A percentile compares a stretch with the other conserved stretches of the same genome.
Conservation (phyloP, 2,797 vertebrate genomes). For the Echeneis naucrates region DNA sequence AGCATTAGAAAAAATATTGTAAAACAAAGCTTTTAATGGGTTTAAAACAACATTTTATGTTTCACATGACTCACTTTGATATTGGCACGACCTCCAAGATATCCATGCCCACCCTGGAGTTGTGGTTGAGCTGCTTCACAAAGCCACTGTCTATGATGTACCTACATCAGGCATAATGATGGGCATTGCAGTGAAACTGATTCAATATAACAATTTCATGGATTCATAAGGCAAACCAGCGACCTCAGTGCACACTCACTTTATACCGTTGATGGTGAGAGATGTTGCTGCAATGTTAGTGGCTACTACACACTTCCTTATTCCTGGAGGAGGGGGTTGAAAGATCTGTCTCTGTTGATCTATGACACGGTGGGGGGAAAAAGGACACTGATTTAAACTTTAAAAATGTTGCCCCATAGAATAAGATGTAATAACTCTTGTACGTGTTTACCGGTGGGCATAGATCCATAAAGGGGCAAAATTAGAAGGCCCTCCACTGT, state of each 20-base stretch:
- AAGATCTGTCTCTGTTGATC: constrained; percentile 98
- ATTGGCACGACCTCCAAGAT: constrained; percentile 97
- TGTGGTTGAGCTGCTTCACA: constrained; percentile 98
- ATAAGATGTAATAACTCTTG: not conserved
- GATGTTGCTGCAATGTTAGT: constrained; percentile 99
- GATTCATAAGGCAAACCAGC: not conserved
- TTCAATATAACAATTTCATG: not conserved
- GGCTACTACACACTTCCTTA: constrained; percentile 96
- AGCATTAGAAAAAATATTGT: not conserved
- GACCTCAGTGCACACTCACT: constrained; percentile 77
- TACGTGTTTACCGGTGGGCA: constrained; percentile 91
- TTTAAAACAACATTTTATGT: not conserved
- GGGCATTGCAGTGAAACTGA: not conserved
- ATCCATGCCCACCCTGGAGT: constrained; percentile 94
- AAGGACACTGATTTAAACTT: not conserved
- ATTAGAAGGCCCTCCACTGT: constrained; percentile 95
- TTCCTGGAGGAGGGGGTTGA: constrained; percentile 90
- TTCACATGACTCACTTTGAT: constrained; percentile 90
- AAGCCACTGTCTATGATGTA: constrained; percentile 98
- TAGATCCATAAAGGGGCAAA: constrained; percentile 95
- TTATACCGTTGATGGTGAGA: constrained; percentile 96
- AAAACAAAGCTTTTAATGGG: constrained; percentile 5
- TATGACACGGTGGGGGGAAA: constrained; percentile 60
- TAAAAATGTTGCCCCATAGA: not conserved
- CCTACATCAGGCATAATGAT: constrained; percentile 69